Evolutionary conservation across 2,113 vertebrate species (phyloP), one percentile per base, ranked within the genome.

Genomic region (Odontophorus gujanensis): DNA sequence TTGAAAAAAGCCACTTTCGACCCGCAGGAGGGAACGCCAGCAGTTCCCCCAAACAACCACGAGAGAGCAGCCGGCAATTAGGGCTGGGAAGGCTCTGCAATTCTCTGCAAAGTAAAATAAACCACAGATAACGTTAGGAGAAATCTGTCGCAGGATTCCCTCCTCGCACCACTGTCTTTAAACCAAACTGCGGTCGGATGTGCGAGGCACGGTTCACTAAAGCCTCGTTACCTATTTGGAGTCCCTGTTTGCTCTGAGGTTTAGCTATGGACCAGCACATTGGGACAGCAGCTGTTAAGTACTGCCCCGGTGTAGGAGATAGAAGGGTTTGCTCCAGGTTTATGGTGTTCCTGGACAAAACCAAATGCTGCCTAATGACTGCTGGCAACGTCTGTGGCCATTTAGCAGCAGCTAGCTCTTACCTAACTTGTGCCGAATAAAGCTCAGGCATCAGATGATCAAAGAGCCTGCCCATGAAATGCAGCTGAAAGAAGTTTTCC

Each of bases 41-140:
- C 97, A 97, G 78, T 98, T 98, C 97, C 97, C 95, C 94, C 11
- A 17, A 96, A 81, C 95, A 96, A 93, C 98, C 98, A 97, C 98
- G 95, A 98, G 98, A 97, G 98, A 97, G 98, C 98, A 98, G 9
- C 97, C 97, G 96, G 96, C 96, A 98, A 97, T 97, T 96, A 77
- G 97, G 92, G 87, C 97, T 96, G 63, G 51, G 53, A 89, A 50
- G 20, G 65, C 74, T 76, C 14, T 3, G 36, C 13, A 9, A 66
- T 6, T 51, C 82, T 61, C 77, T 30, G 63, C 7, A 40, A 42
- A 22, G n/a, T 61, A 24, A 92, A 89, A 30, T 12, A 6, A 43
- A 96, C 78, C 62, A 18, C 57, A 34, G 30, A 30, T 69, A 5
- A 3, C 10, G 5, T 93, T 32, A 8, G 9, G 47, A 28, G 80